phyloP scores from a whole-genome alignment of 2,888 invertebrate species.

The Caenorhabditis sp. region DNA sequence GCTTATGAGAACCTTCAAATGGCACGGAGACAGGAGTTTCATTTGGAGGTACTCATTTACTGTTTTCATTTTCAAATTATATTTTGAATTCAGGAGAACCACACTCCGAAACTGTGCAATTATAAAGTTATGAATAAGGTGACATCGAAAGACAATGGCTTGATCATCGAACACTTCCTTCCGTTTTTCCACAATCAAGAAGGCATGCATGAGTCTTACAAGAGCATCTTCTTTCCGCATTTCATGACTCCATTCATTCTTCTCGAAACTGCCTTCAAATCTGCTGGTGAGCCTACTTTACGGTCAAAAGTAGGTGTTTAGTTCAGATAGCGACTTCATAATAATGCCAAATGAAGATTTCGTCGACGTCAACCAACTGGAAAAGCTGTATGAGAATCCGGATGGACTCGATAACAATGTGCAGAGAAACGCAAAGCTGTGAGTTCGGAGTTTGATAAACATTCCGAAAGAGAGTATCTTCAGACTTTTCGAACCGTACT shows the following conservation, averaged over 20 bases:
- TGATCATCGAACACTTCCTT: neutral
- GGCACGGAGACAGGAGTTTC: neutral
- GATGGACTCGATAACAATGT: neutral
- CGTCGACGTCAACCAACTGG: constrained; percentile 1
- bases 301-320: too few relatives aligned
- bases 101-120: neutral
- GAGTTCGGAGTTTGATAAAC: too few relatives aligned
- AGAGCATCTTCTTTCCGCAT: neutral
- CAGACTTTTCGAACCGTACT: constrained; percentile 8
- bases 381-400: neutral
- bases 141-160: neutral
- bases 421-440: neutral
- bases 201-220: neutral
- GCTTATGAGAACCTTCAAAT: neutral
- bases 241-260: constrained; percentile 9
- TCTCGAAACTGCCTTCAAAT: constrained; percentile 8
- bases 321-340: constrained; percentile 1
- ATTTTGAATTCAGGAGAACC: neutral
- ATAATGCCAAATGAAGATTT: constrained; percentile 10
- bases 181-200: neutral
- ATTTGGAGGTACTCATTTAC: neutral
- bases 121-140: constrained; percentile 6
- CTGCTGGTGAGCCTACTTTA: neutral
- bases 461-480: constrained; percentile 1
- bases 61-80: neutral